phyloP scores from a whole-genome alignment of 1,140 invertebrate species.

The Coenobita brevimanus region DNA sequence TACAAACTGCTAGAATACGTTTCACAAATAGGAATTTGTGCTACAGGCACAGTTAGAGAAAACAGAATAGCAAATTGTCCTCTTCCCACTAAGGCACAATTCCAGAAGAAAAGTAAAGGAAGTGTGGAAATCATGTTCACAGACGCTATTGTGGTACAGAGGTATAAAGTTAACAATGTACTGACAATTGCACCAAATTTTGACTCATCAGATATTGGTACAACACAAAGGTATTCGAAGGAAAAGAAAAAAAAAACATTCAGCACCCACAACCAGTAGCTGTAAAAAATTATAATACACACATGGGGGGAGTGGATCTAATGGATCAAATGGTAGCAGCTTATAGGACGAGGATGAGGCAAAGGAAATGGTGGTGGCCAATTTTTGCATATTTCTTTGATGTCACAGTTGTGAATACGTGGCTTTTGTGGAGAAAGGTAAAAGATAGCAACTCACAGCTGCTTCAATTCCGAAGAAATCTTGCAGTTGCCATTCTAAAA shows the following conservation, averaged over 20 bases:
- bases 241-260: background rate
- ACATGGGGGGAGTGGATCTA: too few relatives aligned
- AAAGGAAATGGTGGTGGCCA: conserved; percentile 11
- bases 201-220: conserved; percentile 1
- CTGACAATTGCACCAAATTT: background rate
- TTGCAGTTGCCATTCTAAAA: conserved; percentile 4
- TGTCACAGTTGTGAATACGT: conserved; percentile 10
- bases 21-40: background rate
- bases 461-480: background rate
- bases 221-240: conserved; percentile 13
- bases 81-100: background rate
- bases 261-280: background rate
- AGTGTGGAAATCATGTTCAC: background rate
- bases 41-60: background rate
- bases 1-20: background rate
- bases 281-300: conserved; percentile 7
- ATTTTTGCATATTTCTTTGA: conserved; percentile 1
- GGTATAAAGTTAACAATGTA: conserved; percentile 2
- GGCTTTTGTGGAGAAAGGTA: background rate
- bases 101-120: background rate
- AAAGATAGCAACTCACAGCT: background rate
- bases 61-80: conserved; percentile 5
- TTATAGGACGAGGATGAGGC: conserved; percentile 6
- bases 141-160: background rate
- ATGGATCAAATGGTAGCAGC: background rate